These are phyloP conservation scores for Lemur catta DNA, from an alignment of 2,797 vertebrate species.

Conservation along the genomic window DNA sequence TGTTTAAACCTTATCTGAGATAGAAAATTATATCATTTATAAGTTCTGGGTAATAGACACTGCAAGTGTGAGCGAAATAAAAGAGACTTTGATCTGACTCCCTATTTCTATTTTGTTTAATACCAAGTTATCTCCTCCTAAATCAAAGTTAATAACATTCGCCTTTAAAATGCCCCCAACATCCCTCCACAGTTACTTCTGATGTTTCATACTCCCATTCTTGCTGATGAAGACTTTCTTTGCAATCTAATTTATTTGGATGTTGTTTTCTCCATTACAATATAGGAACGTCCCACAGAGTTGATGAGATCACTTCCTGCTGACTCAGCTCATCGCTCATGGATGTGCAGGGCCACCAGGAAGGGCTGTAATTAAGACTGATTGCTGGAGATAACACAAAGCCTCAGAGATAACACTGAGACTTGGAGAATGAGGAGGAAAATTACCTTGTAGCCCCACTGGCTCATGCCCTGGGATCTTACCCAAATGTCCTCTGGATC, in stretches of 20 bases:
- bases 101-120: not conserved
- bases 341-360: rapidly evolving
- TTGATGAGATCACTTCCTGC: constrained; percentile 50
- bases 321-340: not conserved
- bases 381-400: not conserved
- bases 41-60: not conserved
- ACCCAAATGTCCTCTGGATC: not conserved
- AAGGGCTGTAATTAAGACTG: constrained; percentile 30
- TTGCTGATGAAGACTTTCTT: constrained; percentile 7
- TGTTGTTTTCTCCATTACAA: not conserved
- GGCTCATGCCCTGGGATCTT: not conserved
- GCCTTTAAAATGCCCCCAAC: not conserved
- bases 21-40: not conserved
- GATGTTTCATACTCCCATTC: not conserved
- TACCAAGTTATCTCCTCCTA: not conserved
- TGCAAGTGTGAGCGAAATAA: not conserved
- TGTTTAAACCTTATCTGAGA: not conserved
- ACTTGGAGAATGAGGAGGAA: not conserved
- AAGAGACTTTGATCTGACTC: not conserved
- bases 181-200: not conserved
- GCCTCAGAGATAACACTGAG: not conserved
- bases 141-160: not conserved
- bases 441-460: not conserved
- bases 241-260: not conserved
- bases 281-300: constrained; percentile 33